A percentile compares a stretch with the other conserved stretches of the same genome.
phyloP scores from a whole-genome alignment of 1,140 invertebrate species.

The Brachionus koreanus region DNA sequence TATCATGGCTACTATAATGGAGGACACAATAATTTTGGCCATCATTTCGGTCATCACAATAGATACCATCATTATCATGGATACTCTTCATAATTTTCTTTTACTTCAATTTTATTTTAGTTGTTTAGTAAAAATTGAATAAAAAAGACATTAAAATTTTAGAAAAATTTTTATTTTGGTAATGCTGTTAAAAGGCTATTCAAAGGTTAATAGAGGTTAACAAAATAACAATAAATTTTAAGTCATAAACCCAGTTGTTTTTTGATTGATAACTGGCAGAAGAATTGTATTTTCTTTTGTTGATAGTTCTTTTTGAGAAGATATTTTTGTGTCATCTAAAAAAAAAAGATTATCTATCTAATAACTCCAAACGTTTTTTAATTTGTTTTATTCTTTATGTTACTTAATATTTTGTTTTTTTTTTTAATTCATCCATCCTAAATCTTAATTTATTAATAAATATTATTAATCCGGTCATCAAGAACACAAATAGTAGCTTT shows the following conservation, averaged over 20 bases:
- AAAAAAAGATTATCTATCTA: neutral
- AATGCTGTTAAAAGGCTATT: neutral
- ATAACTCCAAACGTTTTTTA: too few relatives aligned
- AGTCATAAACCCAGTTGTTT: neutral
- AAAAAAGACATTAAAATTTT: neutral
- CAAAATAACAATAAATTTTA: constrained; percentile 2
- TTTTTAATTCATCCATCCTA: too few relatives aligned
- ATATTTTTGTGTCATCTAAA: neutral
- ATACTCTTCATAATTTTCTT: neutral
- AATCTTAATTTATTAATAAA: too few relatives aligned
- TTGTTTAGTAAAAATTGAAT: neutral
- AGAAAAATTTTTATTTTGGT: neutral
- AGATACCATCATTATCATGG: neutral
- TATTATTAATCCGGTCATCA: too few relatives aligned
- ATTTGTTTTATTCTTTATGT: too few relatives aligned
- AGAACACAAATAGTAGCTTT: too few relatives aligned
- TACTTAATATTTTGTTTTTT: too few relatives aligned
- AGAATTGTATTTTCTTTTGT: constrained; percentile 25
- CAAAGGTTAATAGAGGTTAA: neutral
- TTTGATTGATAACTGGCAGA: constrained; percentile 34
- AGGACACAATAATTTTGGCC: neutral
- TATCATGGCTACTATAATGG: neutral
- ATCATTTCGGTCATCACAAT: neutral
- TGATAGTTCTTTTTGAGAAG: neutral
- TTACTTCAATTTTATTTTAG: neutral